phyloP scores from a whole-genome alignment of 2,797 vertebrate genomes.

The Sebastes ruberrimus region DNA sequence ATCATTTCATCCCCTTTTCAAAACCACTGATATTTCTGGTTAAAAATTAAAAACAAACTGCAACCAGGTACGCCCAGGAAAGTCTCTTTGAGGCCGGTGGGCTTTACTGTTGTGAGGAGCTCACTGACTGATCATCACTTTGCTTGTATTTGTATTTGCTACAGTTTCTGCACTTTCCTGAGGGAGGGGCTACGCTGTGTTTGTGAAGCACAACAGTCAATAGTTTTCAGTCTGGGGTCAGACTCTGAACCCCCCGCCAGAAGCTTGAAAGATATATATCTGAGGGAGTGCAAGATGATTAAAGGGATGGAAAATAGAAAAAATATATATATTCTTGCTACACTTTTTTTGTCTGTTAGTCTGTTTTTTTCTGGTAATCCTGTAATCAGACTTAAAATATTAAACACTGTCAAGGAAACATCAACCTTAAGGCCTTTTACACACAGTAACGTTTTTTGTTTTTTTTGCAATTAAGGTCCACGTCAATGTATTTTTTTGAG shows the following conservation, averaged over 20 bases:
- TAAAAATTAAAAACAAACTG: background rate
- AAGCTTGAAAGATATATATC: background rate
- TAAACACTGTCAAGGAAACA: background rate
- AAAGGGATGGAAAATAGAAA: background rate
- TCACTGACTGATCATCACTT: background rate
- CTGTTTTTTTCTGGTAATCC: background rate
- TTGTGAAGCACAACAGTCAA: slow-evolving; percentile 3
- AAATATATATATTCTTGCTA: background rate
- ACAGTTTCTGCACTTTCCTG: background rate
- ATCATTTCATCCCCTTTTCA: background rate
- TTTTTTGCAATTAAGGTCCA: too few species aligned
- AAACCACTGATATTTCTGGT: background rate
- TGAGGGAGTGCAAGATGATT: background rate
- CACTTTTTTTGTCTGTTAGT: background rate
- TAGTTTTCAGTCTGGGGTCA: background rate
- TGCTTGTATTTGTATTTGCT: background rate
- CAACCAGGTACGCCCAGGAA: background rate
- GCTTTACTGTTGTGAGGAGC: background rate
- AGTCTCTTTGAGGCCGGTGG: background rate
- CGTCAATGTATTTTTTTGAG: too few species aligned
- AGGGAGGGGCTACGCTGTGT: background rate
- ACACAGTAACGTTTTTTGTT: too few species aligned
- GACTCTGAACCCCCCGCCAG: background rate
- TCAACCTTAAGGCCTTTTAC: background rate
- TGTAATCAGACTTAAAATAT: background rate